phyloP scores from a whole-genome alignment of 2,797 vertebrate genomes.

The Acipenser oxyrinchus region DNA sequence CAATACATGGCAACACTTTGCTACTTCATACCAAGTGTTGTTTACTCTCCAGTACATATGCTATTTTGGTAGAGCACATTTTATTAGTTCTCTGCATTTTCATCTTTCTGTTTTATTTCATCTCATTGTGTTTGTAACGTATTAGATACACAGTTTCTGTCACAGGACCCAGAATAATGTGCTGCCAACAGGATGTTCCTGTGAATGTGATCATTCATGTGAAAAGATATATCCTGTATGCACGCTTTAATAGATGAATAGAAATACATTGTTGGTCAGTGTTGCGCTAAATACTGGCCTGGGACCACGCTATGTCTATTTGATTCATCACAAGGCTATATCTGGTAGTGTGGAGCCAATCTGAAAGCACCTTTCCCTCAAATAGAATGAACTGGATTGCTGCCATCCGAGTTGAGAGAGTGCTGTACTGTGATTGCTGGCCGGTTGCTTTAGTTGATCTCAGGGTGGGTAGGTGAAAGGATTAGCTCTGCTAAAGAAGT shows the following conservation, averaged over 20 bases:
- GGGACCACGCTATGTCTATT: not conserved
- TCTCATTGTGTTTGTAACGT: too few relatives aligned
- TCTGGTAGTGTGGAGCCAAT: not conserved
- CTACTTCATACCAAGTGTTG: too few relatives aligned
- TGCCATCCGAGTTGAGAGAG: not conserved
- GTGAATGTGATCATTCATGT: too few relatives aligned
- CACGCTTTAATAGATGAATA: not conserved
- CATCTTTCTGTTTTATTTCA: too few relatives aligned
- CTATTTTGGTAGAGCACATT: too few relatives aligned
- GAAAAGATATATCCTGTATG: too few relatives aligned
- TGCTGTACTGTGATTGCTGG: constrained; percentile 30
- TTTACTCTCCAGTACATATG: too few relatives aligned
- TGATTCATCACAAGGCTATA: not conserved
- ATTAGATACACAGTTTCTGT: too few relatives aligned
- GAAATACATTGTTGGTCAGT: not conserved
- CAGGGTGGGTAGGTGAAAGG: constrained; percentile 38
- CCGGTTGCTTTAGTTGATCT: constrained; percentile 38
- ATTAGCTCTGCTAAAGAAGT: constrained; percentile 47
- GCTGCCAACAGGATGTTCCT: too few relatives aligned
- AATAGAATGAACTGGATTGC: constrained; percentile 2
- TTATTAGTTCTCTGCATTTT: too few relatives aligned
- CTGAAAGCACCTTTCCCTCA: not conserved
- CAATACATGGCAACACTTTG: too few relatives aligned
- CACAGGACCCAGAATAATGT: too few relatives aligned
- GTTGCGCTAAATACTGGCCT: not conserved